Percentiles rank a stretch among this genome's conserved stretches.
Conservation (phyloP, 2,113 vertebrate species). For the Anarrhichthys ocellatus region DNA sequence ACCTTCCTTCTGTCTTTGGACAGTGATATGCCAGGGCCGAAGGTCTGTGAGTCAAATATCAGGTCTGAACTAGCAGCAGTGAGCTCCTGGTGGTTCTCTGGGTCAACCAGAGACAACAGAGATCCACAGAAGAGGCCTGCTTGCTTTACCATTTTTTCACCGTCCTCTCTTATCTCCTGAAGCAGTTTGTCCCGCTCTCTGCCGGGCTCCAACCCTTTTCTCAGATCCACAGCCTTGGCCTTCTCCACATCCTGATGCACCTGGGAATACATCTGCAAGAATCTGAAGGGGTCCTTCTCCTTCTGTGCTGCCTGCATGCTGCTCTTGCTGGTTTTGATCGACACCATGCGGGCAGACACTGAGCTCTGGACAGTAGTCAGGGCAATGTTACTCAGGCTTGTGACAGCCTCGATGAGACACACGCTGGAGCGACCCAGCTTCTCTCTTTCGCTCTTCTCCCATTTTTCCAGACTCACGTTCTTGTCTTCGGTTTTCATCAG, state of each 20-base stretch:
- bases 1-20: constrained; percentile 59
- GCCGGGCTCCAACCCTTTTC: constrained; percentile 54
- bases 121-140: constrained; percentile 36
- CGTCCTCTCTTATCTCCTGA: constrained; percentile 43
- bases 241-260: constrained; percentile 68
- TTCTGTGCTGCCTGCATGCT: constrained; percentile 61
- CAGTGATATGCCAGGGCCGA: constrained; percentile 25
- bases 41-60: constrained; percentile 41
- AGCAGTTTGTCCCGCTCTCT: constrained; percentile 47
- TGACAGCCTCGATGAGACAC: constrained; percentile 65
- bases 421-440: constrained; percentile 31
- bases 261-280: constrained; percentile 72
- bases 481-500: constrained; percentile 26
- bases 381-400: constrained; percentile 49
- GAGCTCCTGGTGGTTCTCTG: constrained; percentile 47
- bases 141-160: constrained; percentile 41
- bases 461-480: constrained; percentile 56
- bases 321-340: constrained; percentile 54
- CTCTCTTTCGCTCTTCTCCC: constrained; percentile 62
- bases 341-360: constrained; percentile 64
- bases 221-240: constrained; percentile 67
- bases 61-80: neutral
- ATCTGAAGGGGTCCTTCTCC: constrained; percentile 68
- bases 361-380: constrained; percentile 65
- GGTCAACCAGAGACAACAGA: constrained; percentile 66